These are phyloP conservation scores for Conchocele bisecta DNA, from an alignment of 2,888 invertebrate genomes.

Conservation along the genomic window DNA sequence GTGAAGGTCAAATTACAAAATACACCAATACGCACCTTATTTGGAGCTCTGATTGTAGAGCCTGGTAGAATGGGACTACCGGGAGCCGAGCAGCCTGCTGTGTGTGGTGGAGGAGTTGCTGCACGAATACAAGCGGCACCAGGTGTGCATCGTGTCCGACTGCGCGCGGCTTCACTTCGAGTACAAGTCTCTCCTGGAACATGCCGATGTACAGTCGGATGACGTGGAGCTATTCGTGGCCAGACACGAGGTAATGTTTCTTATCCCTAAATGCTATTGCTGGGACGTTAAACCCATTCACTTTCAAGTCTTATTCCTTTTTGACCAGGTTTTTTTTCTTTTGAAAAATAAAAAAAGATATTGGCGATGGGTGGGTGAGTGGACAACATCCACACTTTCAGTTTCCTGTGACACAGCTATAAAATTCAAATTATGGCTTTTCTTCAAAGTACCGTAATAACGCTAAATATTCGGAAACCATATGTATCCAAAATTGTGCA, in stretches of 20 bases:
- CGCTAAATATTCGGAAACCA: too few relatives aligned
- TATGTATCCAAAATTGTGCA: too few relatives aligned
- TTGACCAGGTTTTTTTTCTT: neutral
- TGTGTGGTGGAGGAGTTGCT: constrained; percentile 87
- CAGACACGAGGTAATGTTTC: constrained; percentile 71
- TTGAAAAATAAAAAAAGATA: constrained; percentile 9
- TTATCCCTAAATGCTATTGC: too few relatives aligned
- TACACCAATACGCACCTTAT: too few relatives aligned
- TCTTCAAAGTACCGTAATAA: too few relatives aligned
- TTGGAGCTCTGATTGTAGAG: too few relatives aligned
- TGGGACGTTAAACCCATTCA: too few relatives aligned
- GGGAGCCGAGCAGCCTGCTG: constrained; percentile 86
- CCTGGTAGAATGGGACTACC: constrained; percentile 87
- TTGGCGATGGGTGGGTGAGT: too few relatives aligned
- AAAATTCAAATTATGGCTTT: too few relatives aligned
- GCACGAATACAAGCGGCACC: constrained; percentile 85
- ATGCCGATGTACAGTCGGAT: constrained; percentile 84
- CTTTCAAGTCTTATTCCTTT: neutral
- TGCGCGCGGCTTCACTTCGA: constrained; percentile 86
- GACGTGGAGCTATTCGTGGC: constrained; percentile 87
- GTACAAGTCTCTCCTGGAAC: constrained; percentile 86
- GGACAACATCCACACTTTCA: too few relatives aligned
- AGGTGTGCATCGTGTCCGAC: constrained; percentile 81
- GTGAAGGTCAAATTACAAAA: too few relatives aligned
- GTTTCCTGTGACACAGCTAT: too few relatives aligned